Base-by-base conservation (phyloP, 1,140 invertebrate species). In the Drosophila neocordata region DNA sequence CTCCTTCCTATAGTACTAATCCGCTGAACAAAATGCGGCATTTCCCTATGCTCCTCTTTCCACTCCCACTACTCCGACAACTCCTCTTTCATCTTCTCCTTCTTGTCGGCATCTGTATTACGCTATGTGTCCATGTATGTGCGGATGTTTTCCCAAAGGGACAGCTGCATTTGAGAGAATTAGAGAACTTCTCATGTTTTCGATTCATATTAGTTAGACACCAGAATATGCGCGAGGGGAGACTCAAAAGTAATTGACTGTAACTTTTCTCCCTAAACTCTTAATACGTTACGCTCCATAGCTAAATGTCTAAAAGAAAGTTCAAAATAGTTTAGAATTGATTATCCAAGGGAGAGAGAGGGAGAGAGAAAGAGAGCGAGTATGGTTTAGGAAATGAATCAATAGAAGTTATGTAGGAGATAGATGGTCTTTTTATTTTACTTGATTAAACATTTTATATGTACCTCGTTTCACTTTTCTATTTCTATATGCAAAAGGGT, bases 1-100 rank as follows among this genome's bases (percentile, higher is more conserved):
- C 59, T n/a, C n/a, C n/a, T n/a, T n/a, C n/a, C n/a, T n/a, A 35
- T 48, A 38, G 64, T 64, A 69, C 64, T 76, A 75, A 75, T 75
- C 69, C 73, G 52, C 27, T 13, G 9, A 37, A 15, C 27, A 34
- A 57, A 57, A 15, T 57, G 27, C 27, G 27, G 52, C 52, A 55
- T 24, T 31, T 55, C 52, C 52, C 52, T 31, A 27, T 15, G 52
- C 52, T 27, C 20, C 52, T 53, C 51, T 53, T n/a, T n/a, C n/a
- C n/a, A n/a, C n/a, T n/a, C n/a, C n/a, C n/a, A n/a, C n/a, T n/a
- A n/a, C n/a, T n/a, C n/a, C n/a, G n/a, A n/a, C 22, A 2, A 24
- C 22, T 24, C 22, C 22, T 24, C 22, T 4, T 24, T 4, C 22
- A 2, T 4, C 22, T 24, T 4, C 22, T 24, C 22, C 22, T 24